These are phyloP conservation scores for Sinocyclocheilus rhinocerous DNA, from an alignment of 2,113 vertebrate species.

Conservation along the genomic window DNA sequence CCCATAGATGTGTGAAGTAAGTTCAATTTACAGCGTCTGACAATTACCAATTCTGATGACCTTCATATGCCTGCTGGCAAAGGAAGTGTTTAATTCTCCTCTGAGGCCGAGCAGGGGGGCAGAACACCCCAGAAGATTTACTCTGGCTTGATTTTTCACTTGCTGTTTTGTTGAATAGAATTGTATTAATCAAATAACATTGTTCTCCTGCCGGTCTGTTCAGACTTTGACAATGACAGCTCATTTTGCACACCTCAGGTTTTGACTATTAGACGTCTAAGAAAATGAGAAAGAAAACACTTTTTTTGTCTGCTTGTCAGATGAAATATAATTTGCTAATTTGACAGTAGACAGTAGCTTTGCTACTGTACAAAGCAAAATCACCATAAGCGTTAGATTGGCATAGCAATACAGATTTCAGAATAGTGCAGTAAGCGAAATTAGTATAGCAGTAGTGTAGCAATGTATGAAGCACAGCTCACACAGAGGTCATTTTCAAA, in stretches of 20 bases:
- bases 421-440: too few species aligned
- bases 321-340: not conserved
- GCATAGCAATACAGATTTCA: not conserved
- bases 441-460: not conserved
- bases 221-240: conserved; percentile 46
- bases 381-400: not conserved
- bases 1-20: conserved; percentile 89
- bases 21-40: conserved; percentile 88
- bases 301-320: not conserved
- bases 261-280: not conserved
- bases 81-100: conserved; percentile 75
- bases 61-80: conserved; percentile 81
- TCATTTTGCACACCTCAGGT: conserved; percentile 40
- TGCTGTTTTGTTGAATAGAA: conserved; percentile 38
- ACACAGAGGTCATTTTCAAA: not conserved
- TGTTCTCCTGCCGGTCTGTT: conserved; percentile 41
- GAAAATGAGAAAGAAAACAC: conserved; percentile 10
- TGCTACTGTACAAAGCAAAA: not conserved
- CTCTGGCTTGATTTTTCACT: conserved; percentile 55
- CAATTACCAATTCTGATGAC: conserved; percentile 82
- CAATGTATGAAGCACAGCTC: not conserved
- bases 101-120: conserved; percentile 68
- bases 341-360: not conserved
- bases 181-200: conserved; percentile 64
- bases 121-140: conserved; percentile 79